These are phyloP conservation scores for Lobophora halterata DNA, from an alignment of 2,888 invertebrate species.

Conservation along the genomic window DNA sequence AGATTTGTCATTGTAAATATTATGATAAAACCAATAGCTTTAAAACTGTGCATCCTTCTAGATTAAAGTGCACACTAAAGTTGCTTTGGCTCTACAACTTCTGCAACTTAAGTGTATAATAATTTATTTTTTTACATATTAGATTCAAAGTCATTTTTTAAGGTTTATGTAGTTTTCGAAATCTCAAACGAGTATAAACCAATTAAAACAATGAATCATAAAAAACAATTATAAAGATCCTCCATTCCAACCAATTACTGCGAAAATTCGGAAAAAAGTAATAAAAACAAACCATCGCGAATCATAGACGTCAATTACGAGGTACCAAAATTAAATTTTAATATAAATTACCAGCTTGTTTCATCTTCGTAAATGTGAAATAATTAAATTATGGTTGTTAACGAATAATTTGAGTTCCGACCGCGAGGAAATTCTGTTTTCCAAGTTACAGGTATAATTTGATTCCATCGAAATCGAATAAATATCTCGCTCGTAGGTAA, in stretches of 20 bases:
- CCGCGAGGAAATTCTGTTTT: slow-evolving; percentile 31
- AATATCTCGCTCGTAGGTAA: slow-evolving; percentile 11
- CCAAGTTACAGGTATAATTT: slow-evolving; percentile 32
- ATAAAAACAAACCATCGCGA: slow-evolving; percentile 23
- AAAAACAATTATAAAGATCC: slow-evolving; percentile 5
- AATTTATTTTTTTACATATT: too few relatives aligned
- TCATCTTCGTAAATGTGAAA: slow-evolving; percentile 24
- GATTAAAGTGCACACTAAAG: too few relatives aligned
- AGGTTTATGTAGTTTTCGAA: too few relatives aligned
- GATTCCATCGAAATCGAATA: slow-evolving; percentile 31
- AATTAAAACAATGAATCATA: not conserved
- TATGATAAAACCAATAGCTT: too few relatives aligned
- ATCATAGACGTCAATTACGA: slow-evolving; percentile 31
- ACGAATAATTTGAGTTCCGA: slow-evolving; percentile 37
- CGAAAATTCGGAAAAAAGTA: slow-evolving; percentile 18
- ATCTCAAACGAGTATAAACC: too few relatives aligned
- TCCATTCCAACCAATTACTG: not conserved
- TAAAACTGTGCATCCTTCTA: too few relatives aligned
- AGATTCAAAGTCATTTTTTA: too few relatives aligned
- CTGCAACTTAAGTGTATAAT: too few relatives aligned
- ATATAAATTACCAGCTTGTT: slow-evolving; percentile 30
- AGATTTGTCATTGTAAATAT: too few relatives aligned
- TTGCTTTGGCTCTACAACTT: too few relatives aligned
- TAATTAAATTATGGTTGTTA: slow-evolving; percentile 34
- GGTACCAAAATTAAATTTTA: slow-evolving; percentile 29